phyloP scores from a whole-genome alignment of 2,113 vertebrate species.

The Pao palembangensis region DNA sequence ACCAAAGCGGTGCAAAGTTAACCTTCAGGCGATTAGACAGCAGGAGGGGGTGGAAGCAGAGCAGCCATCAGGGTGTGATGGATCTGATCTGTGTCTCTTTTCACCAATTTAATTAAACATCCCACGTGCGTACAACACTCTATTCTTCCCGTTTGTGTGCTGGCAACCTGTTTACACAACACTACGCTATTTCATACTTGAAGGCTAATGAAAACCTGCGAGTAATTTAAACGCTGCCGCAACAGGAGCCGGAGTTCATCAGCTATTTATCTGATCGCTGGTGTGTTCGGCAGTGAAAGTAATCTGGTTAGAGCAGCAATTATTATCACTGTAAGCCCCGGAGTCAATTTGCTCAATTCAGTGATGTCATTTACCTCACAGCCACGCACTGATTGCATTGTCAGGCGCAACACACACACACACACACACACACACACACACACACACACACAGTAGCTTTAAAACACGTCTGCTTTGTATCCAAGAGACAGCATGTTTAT shows the following conservation, averaged over 20 bases:
- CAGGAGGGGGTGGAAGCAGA: slow-evolving; percentile 29
- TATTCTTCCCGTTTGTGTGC: slow-evolving; percentile 6
- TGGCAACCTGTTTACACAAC: slow-evolving; percentile 6
- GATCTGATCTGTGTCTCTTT: slow-evolving; percentile 13
- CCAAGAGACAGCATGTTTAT: slow-evolving; percentile 3
- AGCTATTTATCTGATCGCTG: slow-evolving; percentile 45
- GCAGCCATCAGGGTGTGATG: slow-evolving; percentile 15
- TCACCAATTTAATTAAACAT: background rate
- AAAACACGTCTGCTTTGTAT: slow-evolving; percentile 14
- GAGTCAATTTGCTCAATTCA: slow-evolving; percentile 52
- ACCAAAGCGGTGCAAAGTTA: slow-evolving; percentile 10
- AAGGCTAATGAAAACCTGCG: slow-evolving; percentile 40
- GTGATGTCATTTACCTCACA: slow-evolving; percentile 30
- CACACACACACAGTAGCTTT: background rate
- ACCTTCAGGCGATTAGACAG: slow-evolving; percentile 38
- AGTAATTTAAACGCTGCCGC: slow-evolving; percentile 32
- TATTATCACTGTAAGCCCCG: slow-evolving; percentile 40
- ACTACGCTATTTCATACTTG: slow-evolving; percentile 19
- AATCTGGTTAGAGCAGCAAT: slow-evolving; percentile 44
- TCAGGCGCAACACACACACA: background rate
- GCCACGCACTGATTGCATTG: slow-evolving; percentile 39
- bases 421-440: background rate
- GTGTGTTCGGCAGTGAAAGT: slow-evolving; percentile 31
- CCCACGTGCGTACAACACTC: background rate
- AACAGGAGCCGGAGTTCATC: slow-evolving; percentile 20